Percentiles rank a stretch among this genome's conserved stretches.
Evolutionary conservation across 2,888 invertebrate species (phyloP).

Genomic region (Noctua janthina): DNA sequence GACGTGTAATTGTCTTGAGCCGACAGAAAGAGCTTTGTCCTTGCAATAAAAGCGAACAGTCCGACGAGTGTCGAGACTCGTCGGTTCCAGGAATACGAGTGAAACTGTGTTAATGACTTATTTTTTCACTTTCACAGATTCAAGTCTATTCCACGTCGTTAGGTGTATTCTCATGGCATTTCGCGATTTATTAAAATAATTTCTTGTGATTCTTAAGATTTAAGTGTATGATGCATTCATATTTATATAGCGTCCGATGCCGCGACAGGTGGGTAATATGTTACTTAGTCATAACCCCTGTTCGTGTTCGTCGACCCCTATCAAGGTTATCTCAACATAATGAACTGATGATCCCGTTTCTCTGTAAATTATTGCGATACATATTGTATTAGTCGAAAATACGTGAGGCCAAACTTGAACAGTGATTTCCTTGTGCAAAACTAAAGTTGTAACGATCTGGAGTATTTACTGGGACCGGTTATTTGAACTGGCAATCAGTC

Average conservation of each 20-base stretch:
- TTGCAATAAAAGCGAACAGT: not conserved
- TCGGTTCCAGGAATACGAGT: not conserved
- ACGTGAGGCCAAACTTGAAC: not conserved
- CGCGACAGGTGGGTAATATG: not conserved
- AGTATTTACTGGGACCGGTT: not conserved
- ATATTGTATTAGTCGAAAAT: not conserved
- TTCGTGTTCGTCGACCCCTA: not conserved
- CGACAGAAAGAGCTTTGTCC: not conserved
- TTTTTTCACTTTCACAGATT: not conserved
- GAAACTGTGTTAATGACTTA: not conserved
- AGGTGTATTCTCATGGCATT: not conserved
- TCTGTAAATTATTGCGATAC: not conserved
- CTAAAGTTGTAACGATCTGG: not conserved
- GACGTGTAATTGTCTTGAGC: not conserved
- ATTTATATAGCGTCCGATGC: not conserved
- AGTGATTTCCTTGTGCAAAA: not conserved
- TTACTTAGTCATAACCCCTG: slow-evolving; percentile 13
- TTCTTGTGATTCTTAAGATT: not conserved
- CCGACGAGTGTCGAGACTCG: not conserved
- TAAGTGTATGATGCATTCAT: slow-evolving; percentile 5
- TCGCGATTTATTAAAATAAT: not conserved
- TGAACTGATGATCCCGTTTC: not conserved
- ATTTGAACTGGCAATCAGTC: not conserved
- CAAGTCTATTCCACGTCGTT: not conserved
- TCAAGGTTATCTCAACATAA: not conserved